phyloP scores from a whole-genome alignment of 2,797 vertebrate genomes.

The Mormyrus hasselquistii region DNA sequence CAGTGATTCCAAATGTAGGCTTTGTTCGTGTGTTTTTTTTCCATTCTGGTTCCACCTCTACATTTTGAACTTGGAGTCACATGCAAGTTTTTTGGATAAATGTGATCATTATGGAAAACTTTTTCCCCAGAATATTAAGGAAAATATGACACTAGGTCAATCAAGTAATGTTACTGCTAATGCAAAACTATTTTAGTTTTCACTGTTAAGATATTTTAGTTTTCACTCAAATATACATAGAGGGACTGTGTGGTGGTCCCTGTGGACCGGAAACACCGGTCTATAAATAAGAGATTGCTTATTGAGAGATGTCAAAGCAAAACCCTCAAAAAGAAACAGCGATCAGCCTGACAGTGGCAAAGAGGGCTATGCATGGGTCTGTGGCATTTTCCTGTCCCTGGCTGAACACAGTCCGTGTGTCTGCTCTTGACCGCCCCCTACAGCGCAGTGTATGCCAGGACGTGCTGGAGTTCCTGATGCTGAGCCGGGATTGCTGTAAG shows the following conservation, averaged over 20 bases:
- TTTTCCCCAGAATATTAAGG: neutral
- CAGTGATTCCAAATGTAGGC: neutral
- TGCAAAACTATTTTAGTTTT: neutral
- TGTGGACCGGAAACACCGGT: neutral
- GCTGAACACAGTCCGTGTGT: neutral
- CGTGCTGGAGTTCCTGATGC: constrained; percentile 94
- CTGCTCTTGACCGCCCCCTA: neutral
- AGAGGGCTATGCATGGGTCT: neutral
- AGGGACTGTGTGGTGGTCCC: neutral
- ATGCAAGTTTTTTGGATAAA: neutral
- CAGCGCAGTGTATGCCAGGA: constrained; percentile 85
- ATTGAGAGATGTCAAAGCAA: neutral
- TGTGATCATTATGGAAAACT: neutral
- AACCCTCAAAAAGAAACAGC: neutral
- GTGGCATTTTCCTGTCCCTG: neutral
- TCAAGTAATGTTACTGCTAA: neutral
- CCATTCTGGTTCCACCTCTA: neutral
- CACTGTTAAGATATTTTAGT: neutral
- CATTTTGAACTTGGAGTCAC: neutral
- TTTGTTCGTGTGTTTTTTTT: neutral
- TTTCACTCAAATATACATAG: neutral
- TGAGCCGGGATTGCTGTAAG: constrained; percentile 92
- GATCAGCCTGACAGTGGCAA: neutral
- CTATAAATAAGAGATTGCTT: neutral
- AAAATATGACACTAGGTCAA: neutral